Evolutionary conservation across 2,797 vertebrate genomes (phyloP), one percentile per base, ranked within the genome.

Genomic region (Acanthurus lineatus): DNA sequence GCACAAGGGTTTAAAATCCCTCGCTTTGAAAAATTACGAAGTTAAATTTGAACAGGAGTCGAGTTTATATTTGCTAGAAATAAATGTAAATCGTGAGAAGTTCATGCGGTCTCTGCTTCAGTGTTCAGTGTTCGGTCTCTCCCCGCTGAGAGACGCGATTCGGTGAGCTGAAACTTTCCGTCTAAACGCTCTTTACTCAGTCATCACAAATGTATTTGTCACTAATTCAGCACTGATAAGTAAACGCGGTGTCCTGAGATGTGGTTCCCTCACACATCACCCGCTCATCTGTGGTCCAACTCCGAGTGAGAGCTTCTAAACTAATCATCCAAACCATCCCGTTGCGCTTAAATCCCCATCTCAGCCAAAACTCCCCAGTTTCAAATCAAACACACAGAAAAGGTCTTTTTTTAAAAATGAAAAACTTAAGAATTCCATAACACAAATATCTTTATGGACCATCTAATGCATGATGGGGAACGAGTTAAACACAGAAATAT

Each of bases 101-200:
- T 80, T 71, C 7, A 0, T 16, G 25, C 49, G 44, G 47, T 40
- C 68, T 44, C 3, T 60, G 42, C 4, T 17, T 49, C 2, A 0
- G 58, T 7, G 45, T 28, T 66, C 28, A 3, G 6, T n/a, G 16
- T 7, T 0, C 9, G 3, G 25, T 11, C 32, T 12, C 7, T 22
- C 49, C 57, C 45, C 51, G 1, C 51, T 0, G 32, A 69, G 54
- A 69, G 69, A 76, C 52, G 73, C 82, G 61, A 57, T 53, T 42
- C 81, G 9, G 7, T 67, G 62, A 72, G 70, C 69, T 59, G 81
- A 93, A 94, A 94, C 92, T 94, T 94, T 93, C 81, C 79, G 57
- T 81, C 57, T 69, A 35, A 16, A 11, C 82, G 78, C 78, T 66
- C 56, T 49, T 73, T 63, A 20, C 61, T 58, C 69, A 2, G 53